These are phyloP conservation scores for Chiroxiphia lanceolata DNA, from an alignment of 2,797 vertebrate genomes.

Conservation along the genomic window DNA sequence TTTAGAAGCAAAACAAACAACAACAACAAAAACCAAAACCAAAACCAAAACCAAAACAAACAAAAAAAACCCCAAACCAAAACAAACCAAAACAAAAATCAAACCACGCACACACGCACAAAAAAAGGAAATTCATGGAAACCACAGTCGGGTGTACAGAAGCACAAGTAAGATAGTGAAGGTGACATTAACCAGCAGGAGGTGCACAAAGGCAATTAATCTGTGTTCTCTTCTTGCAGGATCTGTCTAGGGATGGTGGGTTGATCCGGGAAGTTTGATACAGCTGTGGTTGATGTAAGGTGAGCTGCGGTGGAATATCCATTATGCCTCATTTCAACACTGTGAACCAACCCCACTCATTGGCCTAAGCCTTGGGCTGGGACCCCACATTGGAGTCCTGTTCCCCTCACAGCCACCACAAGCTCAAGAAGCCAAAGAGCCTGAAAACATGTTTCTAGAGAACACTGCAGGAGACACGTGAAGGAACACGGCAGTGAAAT, in stretches of 20 bases:
- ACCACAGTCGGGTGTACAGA: not conserved
- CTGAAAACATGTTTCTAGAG: not conserved
- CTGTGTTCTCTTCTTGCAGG: not conserved
- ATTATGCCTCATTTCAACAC: not conserved
- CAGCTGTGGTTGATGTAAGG: not conserved
- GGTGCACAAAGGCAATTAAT: not conserved
- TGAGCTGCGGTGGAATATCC: not conserved
- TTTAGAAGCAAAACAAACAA: not conserved
- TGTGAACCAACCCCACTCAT: not conserved
- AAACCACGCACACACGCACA: too few relatives aligned
- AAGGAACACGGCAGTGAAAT: fast-evolving
- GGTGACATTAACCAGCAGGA: not conserved
- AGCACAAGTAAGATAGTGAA: not conserved
- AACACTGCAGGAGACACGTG: not conserved
- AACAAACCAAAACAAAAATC: too few relatives aligned
- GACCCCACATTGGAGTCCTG: fast-evolving
- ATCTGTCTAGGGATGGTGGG: not conserved
- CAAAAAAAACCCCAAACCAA: too few relatives aligned
- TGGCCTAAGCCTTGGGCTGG: not conserved
- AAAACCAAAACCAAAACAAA: too few relatives aligned
- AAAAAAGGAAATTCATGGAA: not conserved
- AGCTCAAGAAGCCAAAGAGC: not conserved
- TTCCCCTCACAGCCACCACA: not conserved
- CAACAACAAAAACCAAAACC: too few relatives aligned
- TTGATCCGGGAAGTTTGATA: not conserved